Percentiles rank a stretch among this genome's conserved stretches.
These are phyloP conservation scores for Eupelmus urozonus DNA, from an alignment of 2,888 invertebrate genomes.

Conservation along the genomic window DNA sequence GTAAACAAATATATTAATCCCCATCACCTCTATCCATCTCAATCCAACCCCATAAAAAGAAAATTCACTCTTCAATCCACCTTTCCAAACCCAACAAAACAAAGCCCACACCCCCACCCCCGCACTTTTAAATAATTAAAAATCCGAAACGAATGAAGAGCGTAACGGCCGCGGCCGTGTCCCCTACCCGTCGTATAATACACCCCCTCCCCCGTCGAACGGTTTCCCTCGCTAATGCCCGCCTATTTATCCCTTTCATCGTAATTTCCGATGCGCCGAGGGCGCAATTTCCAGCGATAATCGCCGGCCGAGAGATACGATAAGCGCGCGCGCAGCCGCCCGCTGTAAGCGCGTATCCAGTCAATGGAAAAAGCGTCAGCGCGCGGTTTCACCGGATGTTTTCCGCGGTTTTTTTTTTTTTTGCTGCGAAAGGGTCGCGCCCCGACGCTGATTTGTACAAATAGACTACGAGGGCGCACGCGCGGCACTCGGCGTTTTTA, in stretches of 20 bases:
- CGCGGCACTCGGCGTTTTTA: constrained; percentile 22
- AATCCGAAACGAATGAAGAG: constrained; percentile 45
- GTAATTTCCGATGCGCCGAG: constrained; percentile 62
- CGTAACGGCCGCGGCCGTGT: constrained; percentile 5
- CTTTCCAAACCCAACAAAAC: not conserved
- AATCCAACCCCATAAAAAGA: too few species aligned
- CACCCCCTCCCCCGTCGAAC: not conserved
- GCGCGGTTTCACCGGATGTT: constrained; percentile 16
- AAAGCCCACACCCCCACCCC: not conserved
- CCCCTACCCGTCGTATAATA: too few species aligned
- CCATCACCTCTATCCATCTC: too few species aligned
- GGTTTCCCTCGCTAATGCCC: constrained; percentile 58
- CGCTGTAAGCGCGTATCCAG: constrained; percentile 5
- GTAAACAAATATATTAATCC: too few species aligned
- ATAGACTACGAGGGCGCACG: constrained; percentile 7
- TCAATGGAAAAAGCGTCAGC: constrained; percentile 40
- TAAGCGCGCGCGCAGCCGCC: constrained; percentile 40
- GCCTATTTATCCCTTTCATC: constrained; percentile 63
- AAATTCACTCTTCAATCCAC: too few species aligned
- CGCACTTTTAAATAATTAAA: constrained; percentile 49
- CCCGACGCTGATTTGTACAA: constrained; percentile 33
- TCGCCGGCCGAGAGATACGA: constrained; percentile 58
- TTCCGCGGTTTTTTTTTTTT: constrained; percentile 17
- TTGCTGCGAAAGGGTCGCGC: not conserved
- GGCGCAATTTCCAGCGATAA: constrained; percentile 60